phyloP scores from a whole-genome alignment of 2,888 invertebrate genomes.

The Paralinhomoeus sp. region DNA sequence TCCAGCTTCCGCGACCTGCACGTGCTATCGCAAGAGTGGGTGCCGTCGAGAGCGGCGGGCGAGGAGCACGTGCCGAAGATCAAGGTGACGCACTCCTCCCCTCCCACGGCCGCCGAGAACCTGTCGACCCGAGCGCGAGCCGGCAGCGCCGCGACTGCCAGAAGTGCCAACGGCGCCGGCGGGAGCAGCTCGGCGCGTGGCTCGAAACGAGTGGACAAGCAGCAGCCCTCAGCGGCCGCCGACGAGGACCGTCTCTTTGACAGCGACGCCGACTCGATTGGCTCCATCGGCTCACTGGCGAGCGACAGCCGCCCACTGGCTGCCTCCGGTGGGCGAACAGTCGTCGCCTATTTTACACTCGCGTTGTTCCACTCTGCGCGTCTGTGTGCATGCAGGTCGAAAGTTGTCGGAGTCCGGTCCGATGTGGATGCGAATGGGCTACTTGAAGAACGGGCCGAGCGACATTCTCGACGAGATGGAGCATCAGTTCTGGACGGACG shows the following conservation, averaged over 20 bases:
- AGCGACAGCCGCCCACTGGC: neutral
- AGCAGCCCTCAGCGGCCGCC: neutral
- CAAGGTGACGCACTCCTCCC: neutral
- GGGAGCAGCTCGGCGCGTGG: no score
- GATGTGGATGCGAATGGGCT: constrained; percentile 4
- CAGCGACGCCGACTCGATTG: neutral
- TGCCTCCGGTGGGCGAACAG: no score
- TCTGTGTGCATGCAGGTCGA: no score
- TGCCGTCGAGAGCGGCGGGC: no score
- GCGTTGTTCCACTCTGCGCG: no score
- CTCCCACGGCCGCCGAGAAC: neutral
- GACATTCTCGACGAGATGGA: constrained; percentile 35
- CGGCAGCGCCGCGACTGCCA: no score
- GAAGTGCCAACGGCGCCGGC: no score
- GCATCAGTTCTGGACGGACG: constrained; percentile 28
- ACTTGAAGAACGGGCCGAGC: constrained; percentile 11
- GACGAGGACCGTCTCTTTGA: neutral
- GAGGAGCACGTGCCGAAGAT: no score
- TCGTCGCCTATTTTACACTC: no score
- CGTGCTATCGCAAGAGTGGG: no score
- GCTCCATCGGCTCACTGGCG: neutral
- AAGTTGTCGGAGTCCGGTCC: neutral
- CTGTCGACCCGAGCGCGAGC: neutral
- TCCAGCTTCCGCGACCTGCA: no score
- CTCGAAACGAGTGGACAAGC: no score